Evolutionary conservation across 2,888 invertebrate genomes (phyloP), one percentile per base, ranked within the genome.

Genomic region (Agrochola lychnidis): DNA sequence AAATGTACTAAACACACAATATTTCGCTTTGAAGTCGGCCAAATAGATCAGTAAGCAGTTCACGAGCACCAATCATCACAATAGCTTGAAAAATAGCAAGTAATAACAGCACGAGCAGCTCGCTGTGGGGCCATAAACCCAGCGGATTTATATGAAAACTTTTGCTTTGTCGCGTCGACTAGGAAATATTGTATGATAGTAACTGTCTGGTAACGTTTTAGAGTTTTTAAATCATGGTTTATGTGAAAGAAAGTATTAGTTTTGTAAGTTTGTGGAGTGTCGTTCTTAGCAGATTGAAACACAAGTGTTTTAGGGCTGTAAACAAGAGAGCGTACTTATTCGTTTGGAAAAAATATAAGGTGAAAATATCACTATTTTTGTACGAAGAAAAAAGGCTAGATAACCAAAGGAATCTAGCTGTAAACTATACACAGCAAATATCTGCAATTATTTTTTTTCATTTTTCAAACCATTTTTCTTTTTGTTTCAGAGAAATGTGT

Each of bases 1-100:
- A 51, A 56, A 59, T 9, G 30, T 57, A 48, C 4, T 67, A 61
- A 74, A 73, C 42, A 70, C 68, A 75, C 56, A 76, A 77, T 77
- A 77, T 74, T 78, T 76, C 53, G 25, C 42, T 70, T 25, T 9
- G 16, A 78, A 81, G 19, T 68, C 68, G 48, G 22, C 25, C 64
- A 79, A 86, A 84, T 68, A 69, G 36, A 16, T 82, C 80, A 69
- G 72, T 77, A 85, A 75, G 56, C 83, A 71, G 64, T 72, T 74
- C 81, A 80, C 85, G 83, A 67, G 68, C 74, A 77, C 82, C 73
- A 78, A 81, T 83, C 76, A 82, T 77, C 78, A 81, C 81, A 82
- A 88, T 83, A 71, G 81, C 66, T 79, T 84, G 85, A 85, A 85
- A 88, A 81, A 88, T 86, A 81, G 69, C 78, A 48, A 78, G 79